phyloP scores from a whole-genome alignment of 2,888 invertebrate genomes.

The Eristalinus sepulchralis region DNA sequence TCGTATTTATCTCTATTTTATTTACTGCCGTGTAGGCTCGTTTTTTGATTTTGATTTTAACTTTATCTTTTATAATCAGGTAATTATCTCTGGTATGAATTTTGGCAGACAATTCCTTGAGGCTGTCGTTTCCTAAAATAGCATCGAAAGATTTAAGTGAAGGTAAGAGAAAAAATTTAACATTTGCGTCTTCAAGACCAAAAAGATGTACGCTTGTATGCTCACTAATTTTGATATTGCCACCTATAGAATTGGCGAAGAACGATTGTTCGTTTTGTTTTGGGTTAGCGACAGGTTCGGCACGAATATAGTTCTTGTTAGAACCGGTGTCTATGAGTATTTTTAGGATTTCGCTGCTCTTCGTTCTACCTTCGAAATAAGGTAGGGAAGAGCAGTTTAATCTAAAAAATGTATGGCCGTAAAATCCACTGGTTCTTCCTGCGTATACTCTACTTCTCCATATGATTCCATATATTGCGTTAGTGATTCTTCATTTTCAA shows the following conservation, averaged over 20 bases:
- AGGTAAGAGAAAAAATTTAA: slow-evolving; percentile 30
- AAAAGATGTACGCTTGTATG: slow-evolving; percentile 6
- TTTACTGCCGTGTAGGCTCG: no score
- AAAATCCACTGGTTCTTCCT: neutral
- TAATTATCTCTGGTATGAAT: no score
- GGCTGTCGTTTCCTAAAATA: slow-evolving; percentile 43
- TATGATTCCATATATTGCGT: neutral
- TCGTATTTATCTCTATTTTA: neutral
- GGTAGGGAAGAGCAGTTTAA: slow-evolving; percentile 7
- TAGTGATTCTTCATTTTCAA: no score
- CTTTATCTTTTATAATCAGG: no score
- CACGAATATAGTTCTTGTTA: neutral
- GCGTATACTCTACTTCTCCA: neutral
- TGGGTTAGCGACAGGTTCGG: neutral
- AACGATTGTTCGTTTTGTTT: neutral
- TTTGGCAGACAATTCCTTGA: slow-evolving; percentile 21
- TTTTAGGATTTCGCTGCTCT: neutral
- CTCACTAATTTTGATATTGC: neutral
- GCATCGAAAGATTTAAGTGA: slow-evolving; percentile 40
- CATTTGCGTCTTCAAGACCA: slow-evolving; percentile 6
- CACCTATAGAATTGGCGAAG: neutral
- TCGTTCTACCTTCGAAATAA: neutral
- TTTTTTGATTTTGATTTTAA: neutral
- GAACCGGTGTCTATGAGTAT: neutral
- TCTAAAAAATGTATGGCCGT: neutral